Evolutionary conservation across 1,140 invertebrate genomes (phyloP).

Genomic region (Thrips palmi): DNA sequence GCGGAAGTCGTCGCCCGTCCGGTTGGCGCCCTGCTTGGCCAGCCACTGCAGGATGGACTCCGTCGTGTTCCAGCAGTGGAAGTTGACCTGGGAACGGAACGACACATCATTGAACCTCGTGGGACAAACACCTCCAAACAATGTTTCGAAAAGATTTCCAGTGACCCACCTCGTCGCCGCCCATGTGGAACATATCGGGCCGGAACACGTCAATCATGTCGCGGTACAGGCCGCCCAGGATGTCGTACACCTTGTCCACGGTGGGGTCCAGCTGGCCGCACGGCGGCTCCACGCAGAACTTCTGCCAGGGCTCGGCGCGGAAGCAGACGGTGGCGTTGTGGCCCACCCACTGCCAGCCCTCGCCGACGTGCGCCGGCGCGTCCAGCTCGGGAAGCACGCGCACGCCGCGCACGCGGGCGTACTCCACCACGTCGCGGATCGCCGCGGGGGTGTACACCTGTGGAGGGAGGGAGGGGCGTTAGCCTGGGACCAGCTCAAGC

Average conservation of each 20-base stretch:
- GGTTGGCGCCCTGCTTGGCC: background rate
- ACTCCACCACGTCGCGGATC: conserved; percentile 46
- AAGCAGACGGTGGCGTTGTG: conserved; percentile 38
- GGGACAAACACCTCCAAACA: background rate
- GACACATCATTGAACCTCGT: too few relatives aligned
- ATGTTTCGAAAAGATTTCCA: too few relatives aligned
- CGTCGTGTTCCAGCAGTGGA: conserved; percentile 58
- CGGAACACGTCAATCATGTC: conserved; percentile 46
- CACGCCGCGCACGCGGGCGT: conserved; percentile 50
- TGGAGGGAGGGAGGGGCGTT: conserved; percentile 3
- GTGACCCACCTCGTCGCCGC: conserved; percentile 63
- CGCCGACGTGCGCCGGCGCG: conserved; percentile 71
- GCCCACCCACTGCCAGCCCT: conserved; percentile 62
- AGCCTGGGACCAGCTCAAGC: background rate
- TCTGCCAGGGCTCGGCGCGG: conserved; percentile 52
- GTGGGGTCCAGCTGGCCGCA: conserved; percentile 72
- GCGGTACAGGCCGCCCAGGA: conserved; percentile 45
- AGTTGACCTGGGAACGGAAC: conserved; percentile 20
- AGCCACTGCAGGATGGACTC: conserved; percentile 25
- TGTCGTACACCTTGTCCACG: conserved; percentile 49
- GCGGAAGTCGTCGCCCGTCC: conserved; percentile 40
- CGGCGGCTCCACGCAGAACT: conserved; percentile 66
- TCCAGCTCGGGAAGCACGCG: conserved; percentile 70
- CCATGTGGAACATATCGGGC: conserved; percentile 73
- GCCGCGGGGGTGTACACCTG: conserved; percentile 53